Conservation (phyloP, 64 coral and sea anemone species). For the Actinia equina region DNA sequence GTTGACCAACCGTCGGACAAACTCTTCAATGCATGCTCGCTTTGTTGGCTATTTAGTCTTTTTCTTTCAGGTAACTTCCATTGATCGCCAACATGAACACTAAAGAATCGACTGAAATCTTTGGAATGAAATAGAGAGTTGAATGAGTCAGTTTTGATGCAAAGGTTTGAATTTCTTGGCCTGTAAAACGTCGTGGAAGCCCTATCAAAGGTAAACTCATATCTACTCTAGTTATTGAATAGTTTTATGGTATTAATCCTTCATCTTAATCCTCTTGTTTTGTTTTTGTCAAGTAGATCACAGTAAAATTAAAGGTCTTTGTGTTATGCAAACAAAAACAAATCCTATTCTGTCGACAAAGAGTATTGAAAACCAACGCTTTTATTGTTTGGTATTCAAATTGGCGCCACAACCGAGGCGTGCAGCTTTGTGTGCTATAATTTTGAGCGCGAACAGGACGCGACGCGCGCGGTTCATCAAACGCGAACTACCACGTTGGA, state of each 20-base stretch:
- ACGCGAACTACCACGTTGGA: too few species aligned
- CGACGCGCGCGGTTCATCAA: background rate
- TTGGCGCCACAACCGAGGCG: background rate
- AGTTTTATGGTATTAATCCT: constrained; percentile 5
- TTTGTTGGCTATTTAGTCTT: background rate
- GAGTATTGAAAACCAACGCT: background rate
- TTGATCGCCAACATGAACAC: background rate
- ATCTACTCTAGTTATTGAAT: background rate
- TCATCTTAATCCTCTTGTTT: background rate
- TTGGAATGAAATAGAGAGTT: background rate
- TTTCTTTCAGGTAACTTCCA: background rate
- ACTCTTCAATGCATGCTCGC: background rate
- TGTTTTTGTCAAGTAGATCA: background rate
- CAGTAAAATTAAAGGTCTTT: background rate
- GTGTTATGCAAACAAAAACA: background rate
- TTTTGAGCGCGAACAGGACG: background rate
- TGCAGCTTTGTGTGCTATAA: background rate
- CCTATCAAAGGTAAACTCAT: background rate
- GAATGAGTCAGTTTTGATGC: background rate
- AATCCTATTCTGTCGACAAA: background rate
- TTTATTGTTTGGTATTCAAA: background rate
- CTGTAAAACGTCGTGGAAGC: background rate
- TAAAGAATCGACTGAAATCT: background rate
- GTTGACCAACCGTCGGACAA: background rate
- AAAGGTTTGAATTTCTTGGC: background rate